phyloP scores from a whole-genome alignment of 2,113 vertebrate genomes.

The Muscicapa adusta region DNA sequence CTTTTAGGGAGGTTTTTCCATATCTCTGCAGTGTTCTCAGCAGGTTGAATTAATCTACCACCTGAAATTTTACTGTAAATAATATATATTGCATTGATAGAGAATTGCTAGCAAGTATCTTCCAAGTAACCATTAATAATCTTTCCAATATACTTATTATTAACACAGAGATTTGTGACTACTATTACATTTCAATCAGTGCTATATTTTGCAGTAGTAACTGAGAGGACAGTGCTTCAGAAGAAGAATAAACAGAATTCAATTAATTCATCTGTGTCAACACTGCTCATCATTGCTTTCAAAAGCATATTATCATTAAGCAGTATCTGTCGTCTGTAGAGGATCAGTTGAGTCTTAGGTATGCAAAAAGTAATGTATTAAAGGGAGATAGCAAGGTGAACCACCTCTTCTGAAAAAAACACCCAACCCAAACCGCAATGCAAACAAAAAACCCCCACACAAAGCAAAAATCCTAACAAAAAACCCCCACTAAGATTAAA shows the following conservation, averaged over 20 bases:
- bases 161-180: background rate
- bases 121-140: background rate
- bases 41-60: background rate
- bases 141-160: background rate
- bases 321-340: background rate
- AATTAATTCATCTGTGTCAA: background rate
- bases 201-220: background rate
- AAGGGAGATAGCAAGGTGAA: background rate
- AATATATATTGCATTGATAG: background rate
- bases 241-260: background rate
- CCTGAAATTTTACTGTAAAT: background rate
- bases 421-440: background rate
- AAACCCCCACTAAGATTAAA: background rate
- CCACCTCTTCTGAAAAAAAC: background rate
- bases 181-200: background rate
- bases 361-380: background rate
- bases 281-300: background rate
- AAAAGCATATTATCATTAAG: background rate
- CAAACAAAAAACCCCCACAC: fast-evolving
- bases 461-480: background rate
- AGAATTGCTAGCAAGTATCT: background rate
- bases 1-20: background rate
- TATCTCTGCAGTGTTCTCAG: background rate
- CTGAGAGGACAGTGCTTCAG: background rate
- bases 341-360: background rate